Evolutionary conservation across 1,140 invertebrate species (phyloP), one percentile per base, ranked within the genome.

Genomic region (Protaetia brevitarsis): DNA sequence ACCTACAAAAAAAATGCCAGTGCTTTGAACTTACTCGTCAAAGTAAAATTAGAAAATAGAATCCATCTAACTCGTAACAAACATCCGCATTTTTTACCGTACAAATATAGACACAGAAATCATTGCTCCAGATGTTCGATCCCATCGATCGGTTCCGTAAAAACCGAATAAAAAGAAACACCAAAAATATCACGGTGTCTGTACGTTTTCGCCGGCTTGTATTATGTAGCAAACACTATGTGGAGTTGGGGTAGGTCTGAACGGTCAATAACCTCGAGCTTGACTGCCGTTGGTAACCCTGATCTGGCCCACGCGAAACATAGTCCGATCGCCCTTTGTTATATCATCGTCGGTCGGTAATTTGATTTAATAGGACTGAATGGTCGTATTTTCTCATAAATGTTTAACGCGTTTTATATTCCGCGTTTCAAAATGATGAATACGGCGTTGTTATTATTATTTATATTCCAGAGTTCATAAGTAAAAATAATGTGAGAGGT

Each of bases 241-340:
- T 23, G 41, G 41, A 51, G 41, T 51, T 51, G 41, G 41, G 41
- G 41, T 51, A 51, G 41, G 41, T 51, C 41, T 51, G 41, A 23
- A 10, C 41, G 41, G 41, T 51, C 41, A 51, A 51, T 51, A 51
- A 51, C 41, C 41, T n/a, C 19, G 16, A 51, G 41, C 41, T n/a
- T 23, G 41, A 23, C 41, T 19, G 41, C 41, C 19, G 41, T 51
- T 51, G 41, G 41, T 51, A 51, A 51, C 41, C 41, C 41, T 51
- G 41, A 51, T 51, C 41, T 51, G 41, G 41, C 41, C 41, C 41
- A 51, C 41, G 41, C 41, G 16, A 51, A 51, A 51, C 41, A 51
- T 23, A 3, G 41, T 10, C 41, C 41, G 41, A 51, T 51, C 41
- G 41, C 41, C 41, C 41, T 51, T 51, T 51, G 41, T 51, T 51